Percentiles rank a stretch among this genome's conserved stretches.
Evolutionary conservation across 2,797 vertebrate genomes (phyloP).

Genomic region (Momotus momota): DNA sequence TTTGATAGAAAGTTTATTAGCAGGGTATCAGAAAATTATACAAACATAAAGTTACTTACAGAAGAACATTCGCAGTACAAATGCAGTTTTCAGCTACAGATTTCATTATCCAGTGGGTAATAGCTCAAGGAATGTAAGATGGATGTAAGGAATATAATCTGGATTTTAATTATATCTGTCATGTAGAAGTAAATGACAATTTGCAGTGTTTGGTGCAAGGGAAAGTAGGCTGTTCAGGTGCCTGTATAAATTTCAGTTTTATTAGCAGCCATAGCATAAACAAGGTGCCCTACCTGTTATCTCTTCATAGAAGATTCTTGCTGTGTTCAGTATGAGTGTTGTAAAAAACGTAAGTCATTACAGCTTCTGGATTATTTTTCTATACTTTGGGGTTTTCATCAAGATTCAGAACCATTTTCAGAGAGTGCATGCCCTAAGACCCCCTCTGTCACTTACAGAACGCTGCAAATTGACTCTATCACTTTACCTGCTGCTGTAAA

Average conservation of each 20-base stretch:
- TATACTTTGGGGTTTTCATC: conserved; percentile 64
- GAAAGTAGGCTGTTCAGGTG: not conserved
- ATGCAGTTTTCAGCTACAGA: not conserved
- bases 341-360: conserved; percentile 55
- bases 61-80: conserved; percentile 20
- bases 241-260: not conserved
- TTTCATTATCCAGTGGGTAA: not conserved
- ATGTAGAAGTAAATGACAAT: conserved; percentile 5
- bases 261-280: conserved; percentile 8
- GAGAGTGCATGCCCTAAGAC: conserved; percentile 71
- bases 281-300: not conserved
- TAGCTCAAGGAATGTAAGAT: not conserved
- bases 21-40: not conserved
- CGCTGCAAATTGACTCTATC: conserved; percentile 75
- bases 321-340: not conserved
- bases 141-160: not conserved
- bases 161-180: conserved; percentile 37
- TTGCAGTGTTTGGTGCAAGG: not conserved
- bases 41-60: conserved; percentile 24
- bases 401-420: conserved; percentile 70
- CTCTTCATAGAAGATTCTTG: conserved; percentile 28
- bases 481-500: conserved; percentile 72
- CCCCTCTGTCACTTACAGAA: conserved; percentile 70
- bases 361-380: conserved; percentile 55
- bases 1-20: conserved; percentile 27